Evolutionary conservation across 2,888 invertebrate genomes (phyloP).

Genomic region (Hirtodrosophila duncani): DNA sequence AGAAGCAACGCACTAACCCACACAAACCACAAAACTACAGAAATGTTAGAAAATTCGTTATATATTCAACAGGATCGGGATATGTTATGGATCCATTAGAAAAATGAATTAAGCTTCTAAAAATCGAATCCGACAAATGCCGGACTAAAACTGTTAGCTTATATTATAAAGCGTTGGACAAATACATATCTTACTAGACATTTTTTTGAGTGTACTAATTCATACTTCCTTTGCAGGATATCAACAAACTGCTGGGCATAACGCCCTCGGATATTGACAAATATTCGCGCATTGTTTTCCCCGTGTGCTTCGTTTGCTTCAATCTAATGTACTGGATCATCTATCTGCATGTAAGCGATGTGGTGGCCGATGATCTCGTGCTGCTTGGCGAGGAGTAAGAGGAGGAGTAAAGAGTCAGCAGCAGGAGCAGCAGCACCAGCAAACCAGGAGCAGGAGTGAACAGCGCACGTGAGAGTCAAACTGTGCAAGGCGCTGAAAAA

Average conservation of each 20-base stretch:
- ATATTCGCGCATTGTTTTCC: slow-evolving; percentile 98
- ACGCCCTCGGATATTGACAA: slow-evolving; percentile 99
- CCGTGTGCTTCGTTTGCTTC: slow-evolving; percentile 98
- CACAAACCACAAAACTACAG: slow-evolving; percentile 11
- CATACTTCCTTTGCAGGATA: slow-evolving; percentile 81
- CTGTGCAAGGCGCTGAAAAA: slow-evolving; percentile 73
- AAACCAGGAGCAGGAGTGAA: slow-evolving; percentile 30
- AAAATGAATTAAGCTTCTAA: no score
- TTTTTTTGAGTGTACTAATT: neutral
- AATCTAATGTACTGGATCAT: slow-evolving; percentile 99
- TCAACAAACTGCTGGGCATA: slow-evolving; percentile 93
- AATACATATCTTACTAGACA: slow-evolving; percentile 4
- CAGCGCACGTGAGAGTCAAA: slow-evolving; percentile 73
- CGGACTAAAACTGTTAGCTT: neutral
- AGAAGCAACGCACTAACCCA: neutral
- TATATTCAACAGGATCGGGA: no score
- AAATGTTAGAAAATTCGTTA: no score
- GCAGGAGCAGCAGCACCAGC: neutral
- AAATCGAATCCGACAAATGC: neutral
- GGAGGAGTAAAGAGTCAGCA: slow-evolving; percentile 7
- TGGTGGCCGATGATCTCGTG: slow-evolving; percentile 95
- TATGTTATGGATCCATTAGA: no score
- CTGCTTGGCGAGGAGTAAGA: slow-evolving; percentile 84
- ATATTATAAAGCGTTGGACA: neutral
- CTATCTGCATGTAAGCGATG: slow-evolving; percentile 96